phyloP scores from a whole-genome alignment of 2,797 vertebrate species.

The Spinus olivaceus region DNA sequence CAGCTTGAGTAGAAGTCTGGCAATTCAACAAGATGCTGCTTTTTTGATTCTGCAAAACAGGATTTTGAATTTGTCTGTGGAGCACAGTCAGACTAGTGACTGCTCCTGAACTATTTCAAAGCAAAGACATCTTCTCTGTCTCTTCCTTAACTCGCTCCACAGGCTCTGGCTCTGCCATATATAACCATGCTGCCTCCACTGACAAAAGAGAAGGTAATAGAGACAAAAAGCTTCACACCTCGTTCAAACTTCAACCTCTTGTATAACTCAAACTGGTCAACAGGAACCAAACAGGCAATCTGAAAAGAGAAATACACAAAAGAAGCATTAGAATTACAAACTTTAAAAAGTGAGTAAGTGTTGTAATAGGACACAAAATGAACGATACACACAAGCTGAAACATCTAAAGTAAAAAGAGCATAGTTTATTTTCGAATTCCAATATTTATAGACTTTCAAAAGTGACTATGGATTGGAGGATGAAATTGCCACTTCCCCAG shows the following conservation, averaged over 20 bases:
- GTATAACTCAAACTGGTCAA: slow-evolving; percentile 86
- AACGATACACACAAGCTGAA: neutral
- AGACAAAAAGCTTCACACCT: slow-evolving; percentile 74
- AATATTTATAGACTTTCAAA: neutral
- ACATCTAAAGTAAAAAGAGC: neutral
- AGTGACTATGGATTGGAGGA: neutral
- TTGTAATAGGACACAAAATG: neutral
- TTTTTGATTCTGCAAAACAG: neutral
- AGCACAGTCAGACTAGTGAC: neutral
- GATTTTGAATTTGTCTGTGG: neutral
- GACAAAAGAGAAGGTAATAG: neutral
- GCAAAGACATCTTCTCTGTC: neutral
- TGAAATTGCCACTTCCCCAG: neutral
- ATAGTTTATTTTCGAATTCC: neutral
- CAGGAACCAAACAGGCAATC: slow-evolving; percentile 85
- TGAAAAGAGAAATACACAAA: slow-evolving; percentile 74
- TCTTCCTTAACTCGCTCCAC: neutral
- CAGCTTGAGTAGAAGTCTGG: neutral
- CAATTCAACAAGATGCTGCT: neutral
- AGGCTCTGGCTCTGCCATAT: neutral
- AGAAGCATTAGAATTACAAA: slow-evolving; percentile 6
- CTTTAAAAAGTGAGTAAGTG: neutral
- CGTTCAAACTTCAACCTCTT: slow-evolving; percentile 90
- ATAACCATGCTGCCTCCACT: neutral
- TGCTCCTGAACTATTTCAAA: neutral